phyloP scores from a whole-genome alignment of 2,113 vertebrate genomes.

The Scophthalmus maximus region DNA sequence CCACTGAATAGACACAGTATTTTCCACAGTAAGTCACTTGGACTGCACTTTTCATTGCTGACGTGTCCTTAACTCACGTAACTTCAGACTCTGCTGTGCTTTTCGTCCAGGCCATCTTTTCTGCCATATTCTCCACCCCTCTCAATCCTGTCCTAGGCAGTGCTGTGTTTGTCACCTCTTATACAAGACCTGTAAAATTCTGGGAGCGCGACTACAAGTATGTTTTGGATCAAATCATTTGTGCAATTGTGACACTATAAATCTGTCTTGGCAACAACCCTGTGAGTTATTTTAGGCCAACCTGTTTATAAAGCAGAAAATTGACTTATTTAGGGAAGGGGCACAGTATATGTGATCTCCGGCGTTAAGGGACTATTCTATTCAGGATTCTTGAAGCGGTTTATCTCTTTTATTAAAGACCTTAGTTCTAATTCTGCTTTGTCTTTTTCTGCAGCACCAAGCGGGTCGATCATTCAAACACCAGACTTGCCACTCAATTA shows the following conservation, averaged over 20 bases:
- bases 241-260: not conserved
- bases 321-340: too few relatives aligned
- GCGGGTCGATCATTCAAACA: conserved; percentile 92
- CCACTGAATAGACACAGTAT: not conserved
- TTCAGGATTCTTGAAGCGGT: not conserved
- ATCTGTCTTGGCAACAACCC: too few relatives aligned
- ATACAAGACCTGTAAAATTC: conserved; percentile 91
- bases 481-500: conserved; percentile 90
- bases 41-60: not conserved
- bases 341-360: too few relatives aligned
- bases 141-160: conserved; percentile 92
- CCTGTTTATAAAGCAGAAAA: too few relatives aligned
- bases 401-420: not conserved
- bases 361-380: not conserved
- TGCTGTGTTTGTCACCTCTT: conserved; percentile 91
- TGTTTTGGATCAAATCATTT: conserved; percentile 35
- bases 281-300: too few relatives aligned
- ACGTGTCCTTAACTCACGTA: conserved; percentile 66
- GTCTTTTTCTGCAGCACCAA: conserved; percentile 85
- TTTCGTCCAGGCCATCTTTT: conserved; percentile 90
- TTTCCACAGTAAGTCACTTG: too few relatives aligned
- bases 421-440: conserved; percentile 23
- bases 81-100: conserved; percentile 90
- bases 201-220: conserved; percentile 95
- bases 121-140: conserved; percentile 89